These are phyloP conservation scores for Heteromyza rotundicornis DNA, from an alignment of 2,888 invertebrate species.

Conservation along the genomic window DNA sequence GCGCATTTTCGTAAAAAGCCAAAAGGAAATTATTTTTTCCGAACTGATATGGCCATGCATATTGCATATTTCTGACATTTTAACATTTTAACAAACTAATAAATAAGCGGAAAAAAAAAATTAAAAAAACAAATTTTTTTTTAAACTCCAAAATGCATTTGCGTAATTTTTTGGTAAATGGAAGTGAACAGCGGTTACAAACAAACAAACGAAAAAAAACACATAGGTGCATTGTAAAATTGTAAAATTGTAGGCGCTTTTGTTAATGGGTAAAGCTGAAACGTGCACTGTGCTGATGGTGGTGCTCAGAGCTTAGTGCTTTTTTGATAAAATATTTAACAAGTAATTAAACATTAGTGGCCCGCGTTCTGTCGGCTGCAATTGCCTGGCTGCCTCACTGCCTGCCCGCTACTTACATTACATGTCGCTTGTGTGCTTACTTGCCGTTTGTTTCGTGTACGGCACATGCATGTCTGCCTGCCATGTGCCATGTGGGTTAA, in stretches of 20 bases:
- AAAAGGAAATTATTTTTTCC: not conserved
- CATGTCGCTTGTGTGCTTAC: not conserved
- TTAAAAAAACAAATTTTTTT: no score
- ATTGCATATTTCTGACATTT: conserved; percentile 10
- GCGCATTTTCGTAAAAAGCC: not conserved
- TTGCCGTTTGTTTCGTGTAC: conserved; percentile 1
- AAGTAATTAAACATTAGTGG: conserved; percentile 52
- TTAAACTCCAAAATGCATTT: conserved; percentile 5
- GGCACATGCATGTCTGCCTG: no score
- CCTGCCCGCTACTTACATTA: no score
- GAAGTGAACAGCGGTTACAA: no score
- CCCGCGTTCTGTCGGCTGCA: no score
- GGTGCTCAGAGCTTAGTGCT: conserved; percentile 24
- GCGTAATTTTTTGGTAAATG: not conserved
- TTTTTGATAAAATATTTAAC: conserved; percentile 47
- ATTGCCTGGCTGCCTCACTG: not conserved
- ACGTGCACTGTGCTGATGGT: conserved; percentile 22
- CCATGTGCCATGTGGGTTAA: conserved; percentile 38
- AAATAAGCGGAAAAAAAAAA: conserved; percentile 8
- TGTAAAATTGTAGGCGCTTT: conserved; percentile 2
- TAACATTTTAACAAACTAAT: conserved; percentile 20
- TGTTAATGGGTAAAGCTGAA: conserved; percentile 13
- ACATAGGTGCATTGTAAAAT: not conserved
- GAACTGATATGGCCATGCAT: not conserved
- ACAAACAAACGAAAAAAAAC: not conserved